Conservation (phyloP, 1,140 invertebrate species). For the Tribolium castaneum region DNA sequence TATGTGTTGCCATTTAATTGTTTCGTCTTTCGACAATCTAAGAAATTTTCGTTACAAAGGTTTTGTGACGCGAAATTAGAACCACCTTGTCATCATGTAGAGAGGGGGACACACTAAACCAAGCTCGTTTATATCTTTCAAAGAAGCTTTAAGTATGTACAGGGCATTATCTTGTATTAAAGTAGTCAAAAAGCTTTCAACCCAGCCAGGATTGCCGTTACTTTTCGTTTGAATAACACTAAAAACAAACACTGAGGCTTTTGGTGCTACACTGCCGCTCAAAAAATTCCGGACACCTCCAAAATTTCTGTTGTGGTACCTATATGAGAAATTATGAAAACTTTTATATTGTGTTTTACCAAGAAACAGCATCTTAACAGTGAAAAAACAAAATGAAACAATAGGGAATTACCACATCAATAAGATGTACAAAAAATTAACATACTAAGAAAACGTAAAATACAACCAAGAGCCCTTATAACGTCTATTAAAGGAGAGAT, state of each 20-base stretch:
- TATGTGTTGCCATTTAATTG: conserved; percentile 47
- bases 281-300: too few species aligned
- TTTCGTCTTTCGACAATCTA: conserved; percentile 46
- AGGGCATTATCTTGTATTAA: conserved; percentile 68
- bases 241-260: not conserved
- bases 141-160: conserved; percentile 62
- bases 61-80: not conserved
- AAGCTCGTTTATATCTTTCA: conserved; percentile 56
- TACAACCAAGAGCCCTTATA: too few species aligned
- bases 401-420: too few species aligned
- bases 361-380: too few species aligned
- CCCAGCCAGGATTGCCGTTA: conserved; percentile 73
- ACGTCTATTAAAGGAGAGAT: too few species aligned
- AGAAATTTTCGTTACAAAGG: not conserved
- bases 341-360: too few species aligned
- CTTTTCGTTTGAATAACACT: conserved; percentile 71
- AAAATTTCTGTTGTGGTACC: too few species aligned
- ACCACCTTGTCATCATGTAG: conserved; percentile 64
- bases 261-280: too few species aligned
- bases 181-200: conserved; percentile 72
- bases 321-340: too few species aligned
- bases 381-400: too few species aligned
- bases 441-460: too few species aligned
- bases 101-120: conserved; percentile 64
- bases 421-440: too few species aligned